Evolutionary conservation across 2,888 invertebrate species (phyloP).

Genomic region (Schrankia costaestrigalis): DNA sequence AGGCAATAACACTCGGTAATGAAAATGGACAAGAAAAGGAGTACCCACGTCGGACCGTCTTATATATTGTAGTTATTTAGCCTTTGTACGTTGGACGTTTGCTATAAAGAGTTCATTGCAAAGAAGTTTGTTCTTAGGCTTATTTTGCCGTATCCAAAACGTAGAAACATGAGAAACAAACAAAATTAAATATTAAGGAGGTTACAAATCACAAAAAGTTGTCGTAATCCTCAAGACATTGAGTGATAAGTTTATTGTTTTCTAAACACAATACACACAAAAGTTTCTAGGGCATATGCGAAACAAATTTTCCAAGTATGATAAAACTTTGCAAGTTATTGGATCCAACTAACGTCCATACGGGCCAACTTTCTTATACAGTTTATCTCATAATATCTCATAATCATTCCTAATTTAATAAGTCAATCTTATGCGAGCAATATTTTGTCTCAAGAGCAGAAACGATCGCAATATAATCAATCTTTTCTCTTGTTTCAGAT

Average conservation of each 20-base stretch:
- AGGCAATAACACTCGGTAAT: conserved; percentile 53
- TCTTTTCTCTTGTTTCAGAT: conserved; percentile 20
- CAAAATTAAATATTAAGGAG: conserved; percentile 20
- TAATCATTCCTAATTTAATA: conserved; percentile 38
- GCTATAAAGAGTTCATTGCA: no score
- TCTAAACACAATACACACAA: conserved; percentile 26
- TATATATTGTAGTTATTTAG: no score
- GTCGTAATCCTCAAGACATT: conserved; percentile 16
- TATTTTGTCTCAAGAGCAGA: conserved; percentile 13
- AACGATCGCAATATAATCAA: conserved; percentile 22
- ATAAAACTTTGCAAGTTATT: conserved; percentile 32
- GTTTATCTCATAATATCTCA: conserved; percentile 34
- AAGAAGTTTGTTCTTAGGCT: no score
- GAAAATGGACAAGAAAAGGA: conserved; percentile 53
- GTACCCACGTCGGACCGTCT: conserved; percentile 24
- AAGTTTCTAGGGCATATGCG: conserved; percentile 15
- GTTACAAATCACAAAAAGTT: conserved; percentile 21
- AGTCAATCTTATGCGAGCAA: conserved; percentile 18
- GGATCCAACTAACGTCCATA: conserved; percentile 30
- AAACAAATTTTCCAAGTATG: conserved; percentile 29
- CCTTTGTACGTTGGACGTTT: no score
- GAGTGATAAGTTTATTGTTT: conserved; percentile 24
- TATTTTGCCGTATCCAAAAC: no score
- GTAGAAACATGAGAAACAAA: conserved; percentile 11
- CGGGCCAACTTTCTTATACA: conserved; percentile 30